Conservation (phyloP, 2,888 invertebrate genomes). For the Mycalesis mineus region DNA sequence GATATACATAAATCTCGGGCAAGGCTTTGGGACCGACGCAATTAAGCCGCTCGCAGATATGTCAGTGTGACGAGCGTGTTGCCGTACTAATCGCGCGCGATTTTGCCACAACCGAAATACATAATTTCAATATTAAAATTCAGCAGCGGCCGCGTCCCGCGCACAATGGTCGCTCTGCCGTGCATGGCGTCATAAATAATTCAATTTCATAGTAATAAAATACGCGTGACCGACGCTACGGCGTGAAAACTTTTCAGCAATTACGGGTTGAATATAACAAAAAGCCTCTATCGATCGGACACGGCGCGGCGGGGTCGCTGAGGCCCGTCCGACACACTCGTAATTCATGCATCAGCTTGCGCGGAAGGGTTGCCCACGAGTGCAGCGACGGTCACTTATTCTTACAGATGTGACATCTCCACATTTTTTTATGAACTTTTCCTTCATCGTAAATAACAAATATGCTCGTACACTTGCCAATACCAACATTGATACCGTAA, state of each 20-base stretch:
- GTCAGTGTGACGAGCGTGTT: conserved; percentile 65
- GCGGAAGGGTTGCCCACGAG: conserved; percentile 65
- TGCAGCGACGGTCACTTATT: conserved; percentile 68
- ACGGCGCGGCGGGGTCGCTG: conserved; percentile 45
- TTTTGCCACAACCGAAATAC: conserved; percentile 44
- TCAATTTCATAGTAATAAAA: conserved; percentile 79
- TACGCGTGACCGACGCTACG: conserved; percentile 73
- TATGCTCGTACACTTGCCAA: not conserved
- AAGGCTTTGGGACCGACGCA: conserved; percentile 73
- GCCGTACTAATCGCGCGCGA: conserved; percentile 55
- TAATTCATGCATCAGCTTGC: conserved; percentile 74
- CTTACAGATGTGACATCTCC: conserved; percentile 25
- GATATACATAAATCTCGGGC: conserved; percentile 75
- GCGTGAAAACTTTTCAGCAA: conserved; percentile 78
- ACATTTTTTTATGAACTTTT: not conserved
- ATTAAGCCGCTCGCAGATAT: conserved; percentile 73
- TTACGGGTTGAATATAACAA: conserved; percentile 75
- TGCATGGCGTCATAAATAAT: conserved; percentile 73
- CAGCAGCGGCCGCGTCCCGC: conserved; percentile 56
- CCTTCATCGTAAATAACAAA: too few species aligned
- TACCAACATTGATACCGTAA: too few species aligned
- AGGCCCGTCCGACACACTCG: conserved; percentile 50
- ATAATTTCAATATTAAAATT: conserved; percentile 75
- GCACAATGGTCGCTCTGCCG: conserved; percentile 64
- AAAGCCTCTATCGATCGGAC: conserved; percentile 66